These are phyloP conservation scores for Thaumetopoea pityocampa DNA, from an alignment of 1,140 invertebrate genomes.

Conservation along the genomic window DNA sequence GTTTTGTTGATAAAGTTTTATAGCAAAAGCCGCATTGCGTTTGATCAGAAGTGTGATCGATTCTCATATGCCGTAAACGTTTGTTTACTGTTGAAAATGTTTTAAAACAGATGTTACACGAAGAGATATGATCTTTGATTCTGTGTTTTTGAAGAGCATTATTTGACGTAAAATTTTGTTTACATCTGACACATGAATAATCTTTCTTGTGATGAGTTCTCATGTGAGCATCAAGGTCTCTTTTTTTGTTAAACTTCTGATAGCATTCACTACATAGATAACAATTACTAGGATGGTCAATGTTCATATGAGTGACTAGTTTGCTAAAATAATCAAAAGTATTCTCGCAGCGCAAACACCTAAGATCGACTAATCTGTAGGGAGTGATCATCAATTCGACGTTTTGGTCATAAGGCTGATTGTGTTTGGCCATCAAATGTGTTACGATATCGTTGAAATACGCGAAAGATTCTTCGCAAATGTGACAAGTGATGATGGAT, in stretches of 20 bases:
- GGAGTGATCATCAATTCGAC: constrained; percentile 22
- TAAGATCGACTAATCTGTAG: constrained; percentile 32
- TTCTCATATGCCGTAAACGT: constrained; percentile 37
- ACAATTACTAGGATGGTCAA: constrained; percentile 27
- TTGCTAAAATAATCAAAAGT: constrained; percentile 29
- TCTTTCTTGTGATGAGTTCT: constrained; percentile 25
- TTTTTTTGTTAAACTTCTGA: constrained; percentile 38
- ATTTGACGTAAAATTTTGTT: constrained; percentile 19
- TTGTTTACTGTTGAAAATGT: constrained; percentile 27
- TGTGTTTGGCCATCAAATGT: constrained; percentile 40
- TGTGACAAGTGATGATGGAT: constrained; percentile 38
- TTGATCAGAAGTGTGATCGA: constrained; percentile 23
- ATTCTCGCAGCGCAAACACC: constrained; percentile 38
- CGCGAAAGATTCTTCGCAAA: constrained; percentile 35
- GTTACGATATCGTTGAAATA: constrained; percentile 30
- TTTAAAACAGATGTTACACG: constrained; percentile 39
- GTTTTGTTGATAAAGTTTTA: constrained; percentile 33
- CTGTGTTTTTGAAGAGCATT: constrained; percentile 29
- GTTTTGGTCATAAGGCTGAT: constrained; percentile 29
- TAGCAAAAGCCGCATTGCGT: constrained; percentile 36
- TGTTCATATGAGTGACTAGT: constrained; percentile 38
- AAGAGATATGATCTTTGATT: constrained; percentile 24
- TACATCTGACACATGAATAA: constrained; percentile 32
- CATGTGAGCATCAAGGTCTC: constrained; percentile 30
- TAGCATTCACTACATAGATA: constrained; percentile 28